Conservation (phyloP, 2,797 vertebrate species). For the Hylomyscus alleni region DNA sequence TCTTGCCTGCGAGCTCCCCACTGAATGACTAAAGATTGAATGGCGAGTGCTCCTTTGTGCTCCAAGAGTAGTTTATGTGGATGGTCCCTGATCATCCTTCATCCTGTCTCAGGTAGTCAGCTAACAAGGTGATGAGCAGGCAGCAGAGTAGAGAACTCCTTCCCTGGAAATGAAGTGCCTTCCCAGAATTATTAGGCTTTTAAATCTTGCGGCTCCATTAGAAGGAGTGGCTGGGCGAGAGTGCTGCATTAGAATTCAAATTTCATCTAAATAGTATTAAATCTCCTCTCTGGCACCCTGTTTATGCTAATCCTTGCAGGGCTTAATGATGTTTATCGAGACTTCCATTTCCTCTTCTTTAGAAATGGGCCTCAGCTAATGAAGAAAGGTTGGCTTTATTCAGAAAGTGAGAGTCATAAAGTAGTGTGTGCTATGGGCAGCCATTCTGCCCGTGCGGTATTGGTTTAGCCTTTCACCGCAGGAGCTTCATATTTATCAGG, state of each 20-base stretch:
- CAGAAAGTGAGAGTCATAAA: conserved; percentile 9
- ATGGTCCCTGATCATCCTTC: background rate
- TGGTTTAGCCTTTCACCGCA: conserved; percentile 16
- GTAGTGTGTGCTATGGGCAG: background rate
- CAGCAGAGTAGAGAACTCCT: background rate
- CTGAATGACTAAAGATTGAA: background rate
- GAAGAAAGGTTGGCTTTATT: conserved; percentile 65
- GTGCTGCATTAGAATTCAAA: conserved; percentile 76
- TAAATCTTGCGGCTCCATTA: conserved; percentile 72
- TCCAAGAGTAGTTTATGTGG: background rate
- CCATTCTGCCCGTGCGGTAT: background rate
- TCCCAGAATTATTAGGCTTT: conserved; percentile 68
- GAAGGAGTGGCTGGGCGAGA: conserved; percentile 62
- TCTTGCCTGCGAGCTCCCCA: background rate
- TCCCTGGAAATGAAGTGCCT: conserved; percentile 61
- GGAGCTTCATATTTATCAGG: conserved; percentile 26
- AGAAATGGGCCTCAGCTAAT: conserved; percentile 59
- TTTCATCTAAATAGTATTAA: conserved; percentile 73
- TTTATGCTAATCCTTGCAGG: conserved; percentile 69
- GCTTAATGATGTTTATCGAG: conserved; percentile 79
- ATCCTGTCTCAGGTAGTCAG: background rate
- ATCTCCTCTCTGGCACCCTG: conserved; percentile 75
- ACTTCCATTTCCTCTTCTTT: conserved; percentile 66
- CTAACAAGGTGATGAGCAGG: background rate
- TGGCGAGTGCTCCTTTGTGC: background rate